Evolutionary conservation across 2,888 invertebrate genomes (phyloP).

Genomic region (Drosophila limbata): DNA sequence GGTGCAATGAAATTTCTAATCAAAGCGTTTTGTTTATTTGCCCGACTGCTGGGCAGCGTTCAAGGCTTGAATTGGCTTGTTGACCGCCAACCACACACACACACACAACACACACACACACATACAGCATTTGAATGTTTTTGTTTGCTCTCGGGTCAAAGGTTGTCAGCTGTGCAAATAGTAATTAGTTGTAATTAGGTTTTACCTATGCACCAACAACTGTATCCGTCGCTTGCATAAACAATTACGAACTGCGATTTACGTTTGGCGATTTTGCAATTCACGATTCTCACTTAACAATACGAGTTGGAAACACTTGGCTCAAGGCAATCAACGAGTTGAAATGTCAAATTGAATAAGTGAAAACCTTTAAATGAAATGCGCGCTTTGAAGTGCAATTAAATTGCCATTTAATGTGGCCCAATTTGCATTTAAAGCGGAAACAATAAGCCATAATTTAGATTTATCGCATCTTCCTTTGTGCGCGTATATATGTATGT

Average conservation of each 20-base stretch:
- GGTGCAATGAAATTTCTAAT: conserved; percentile 82
- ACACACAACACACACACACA: conserved; percentile 18
- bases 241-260: conserved; percentile 42
- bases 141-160: conserved; percentile 74
- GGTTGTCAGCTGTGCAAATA: conserved; percentile 79
- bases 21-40: conserved; percentile 81
- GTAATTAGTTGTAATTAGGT: conserved; percentile 80
- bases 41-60: conserved; percentile 42
- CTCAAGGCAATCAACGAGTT: conserved; percentile 33
- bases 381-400: conserved; percentile 43
- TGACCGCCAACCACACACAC: conserved; percentile 57
- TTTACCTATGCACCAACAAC: conserved; percentile 53
- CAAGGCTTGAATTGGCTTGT: conserved; percentile 66
- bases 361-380: conserved; percentile 16
- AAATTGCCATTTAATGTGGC: conserved; percentile 54
- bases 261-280: neutral
- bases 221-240: conserved; percentile 29
- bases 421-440: conserved; percentile 57
- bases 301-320: conserved; percentile 24
- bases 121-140: conserved; percentile 35
- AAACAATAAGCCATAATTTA: conserved; percentile 73
- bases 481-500: neutral
- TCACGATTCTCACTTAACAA: neutral
- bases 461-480: conserved; percentile 14
- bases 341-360: conserved; percentile 31